Percentiles rank a stretch among this genome's conserved stretches.
phyloP scores from a whole-genome alignment of 2,113 vertebrate genomes.

The Elaphurus davidianus region DNA sequence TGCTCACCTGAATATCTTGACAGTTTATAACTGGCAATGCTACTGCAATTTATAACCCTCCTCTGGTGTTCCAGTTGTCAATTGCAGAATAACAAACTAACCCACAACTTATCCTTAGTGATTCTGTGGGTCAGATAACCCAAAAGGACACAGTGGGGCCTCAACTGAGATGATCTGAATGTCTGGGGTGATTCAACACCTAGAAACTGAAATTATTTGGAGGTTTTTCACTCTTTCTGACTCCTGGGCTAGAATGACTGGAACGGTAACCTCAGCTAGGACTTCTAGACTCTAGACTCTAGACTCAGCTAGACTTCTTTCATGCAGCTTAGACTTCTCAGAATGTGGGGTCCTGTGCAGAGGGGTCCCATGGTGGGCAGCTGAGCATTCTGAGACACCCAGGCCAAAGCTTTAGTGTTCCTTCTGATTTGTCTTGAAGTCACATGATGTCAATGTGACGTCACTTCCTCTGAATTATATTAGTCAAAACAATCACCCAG shows the following conservation, averaged over 20 bases:
- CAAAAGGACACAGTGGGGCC: neutral
- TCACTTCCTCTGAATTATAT: neutral
- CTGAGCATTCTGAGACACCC: neutral
- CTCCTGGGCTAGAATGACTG: neutral
- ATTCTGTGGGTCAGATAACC: neutral
- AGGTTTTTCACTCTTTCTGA: neutral
- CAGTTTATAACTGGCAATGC: neutral
- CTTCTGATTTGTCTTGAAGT: neutral
- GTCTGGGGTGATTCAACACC: neutral
- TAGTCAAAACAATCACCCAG: neutral
- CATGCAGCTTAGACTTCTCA: neutral
- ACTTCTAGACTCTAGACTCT: no score
- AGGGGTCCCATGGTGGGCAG: fast-evolving
- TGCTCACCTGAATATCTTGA: neutral
- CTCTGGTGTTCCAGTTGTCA: neutral
- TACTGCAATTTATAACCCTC: neutral
- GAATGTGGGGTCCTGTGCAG: neutral
- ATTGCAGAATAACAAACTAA: neutral
- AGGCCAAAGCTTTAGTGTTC: neutral
- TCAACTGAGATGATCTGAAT: neutral
- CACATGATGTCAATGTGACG: neutral
- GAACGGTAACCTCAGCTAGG: neutral
- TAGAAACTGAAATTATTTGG: neutral
- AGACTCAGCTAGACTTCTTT: neutral
- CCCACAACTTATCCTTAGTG: neutral